Conservation (phyloP, 2,113 vertebrate species). For the Cavia porcellus region DNA sequence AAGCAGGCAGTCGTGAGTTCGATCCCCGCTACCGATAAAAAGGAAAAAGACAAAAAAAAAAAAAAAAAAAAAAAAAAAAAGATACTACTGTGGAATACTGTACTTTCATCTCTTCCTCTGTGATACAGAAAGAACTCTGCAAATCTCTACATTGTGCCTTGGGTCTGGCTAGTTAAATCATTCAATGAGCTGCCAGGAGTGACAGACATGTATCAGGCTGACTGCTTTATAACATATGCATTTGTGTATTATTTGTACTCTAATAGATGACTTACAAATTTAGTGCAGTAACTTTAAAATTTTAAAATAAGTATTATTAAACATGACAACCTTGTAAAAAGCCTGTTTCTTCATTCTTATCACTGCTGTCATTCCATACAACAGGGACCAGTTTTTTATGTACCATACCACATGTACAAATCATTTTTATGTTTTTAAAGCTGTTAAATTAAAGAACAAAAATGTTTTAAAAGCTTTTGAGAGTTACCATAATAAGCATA, state of each 20-base stretch:
- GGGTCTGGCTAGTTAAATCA: background rate
- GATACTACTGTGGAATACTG: background rate
- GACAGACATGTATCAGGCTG: background rate
- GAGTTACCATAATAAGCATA: background rate
- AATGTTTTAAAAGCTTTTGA: constrained; percentile 16
- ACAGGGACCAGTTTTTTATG: background rate
- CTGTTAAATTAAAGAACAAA: constrained; percentile 26
- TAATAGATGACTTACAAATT: background rate
- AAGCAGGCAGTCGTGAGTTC: too few species aligned
- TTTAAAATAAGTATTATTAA: background rate
- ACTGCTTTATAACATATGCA: background rate
- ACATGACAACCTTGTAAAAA: background rate
- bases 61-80: background rate
- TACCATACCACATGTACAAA: background rate
- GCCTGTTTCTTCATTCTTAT: background rate
- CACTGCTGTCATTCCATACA: background rate
- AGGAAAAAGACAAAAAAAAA: too few species aligned
- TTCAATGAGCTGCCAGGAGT: background rate
- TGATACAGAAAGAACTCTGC: background rate
- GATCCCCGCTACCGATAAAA: too few species aligned
- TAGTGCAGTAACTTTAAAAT: background rate
- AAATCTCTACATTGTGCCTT: background rate
- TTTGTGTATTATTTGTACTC: background rate
- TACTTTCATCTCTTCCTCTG: background rate
- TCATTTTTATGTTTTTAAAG: background rate